Percentiles rank a stretch among this genome's conserved stretches.
These are phyloP conservation scores for Stegodyphus dumicola DNA, from an alignment of 1,140 invertebrate genomes.

Conservation along the genomic window DNA sequence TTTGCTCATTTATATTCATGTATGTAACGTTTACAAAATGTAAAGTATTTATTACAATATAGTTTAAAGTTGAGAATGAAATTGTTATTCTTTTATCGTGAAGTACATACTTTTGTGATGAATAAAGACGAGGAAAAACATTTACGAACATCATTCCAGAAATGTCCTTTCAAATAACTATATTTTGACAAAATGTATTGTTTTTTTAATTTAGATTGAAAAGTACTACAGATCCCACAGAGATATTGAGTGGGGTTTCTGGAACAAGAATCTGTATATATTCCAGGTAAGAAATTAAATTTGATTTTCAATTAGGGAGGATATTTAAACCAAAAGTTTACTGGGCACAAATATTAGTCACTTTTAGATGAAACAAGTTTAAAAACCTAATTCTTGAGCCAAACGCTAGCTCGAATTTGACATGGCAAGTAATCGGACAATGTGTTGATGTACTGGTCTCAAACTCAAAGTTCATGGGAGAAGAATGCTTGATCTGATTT, in stretches of 20 bases:
- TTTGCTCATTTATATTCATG: too few relatives aligned
- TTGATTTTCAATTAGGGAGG: neutral
- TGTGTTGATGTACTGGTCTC: too few relatives aligned
- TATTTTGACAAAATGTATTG: neutral
- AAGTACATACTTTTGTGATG: neutral
- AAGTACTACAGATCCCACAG: slow-evolving; percentile 35
- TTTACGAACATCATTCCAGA: neutral
- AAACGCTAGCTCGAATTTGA: neutral
- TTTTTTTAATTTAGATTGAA: slow-evolving; percentile 19
- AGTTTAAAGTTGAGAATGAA: too few relatives aligned
- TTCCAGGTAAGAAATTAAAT: slow-evolving; percentile 30
- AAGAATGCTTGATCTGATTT: too few relatives aligned
- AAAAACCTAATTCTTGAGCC: neutral
- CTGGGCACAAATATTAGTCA: neutral
- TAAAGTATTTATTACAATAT: too few relatives aligned
- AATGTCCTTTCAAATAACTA: neutral
- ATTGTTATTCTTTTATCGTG: too few relatives aligned
- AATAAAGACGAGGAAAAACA: neutral
- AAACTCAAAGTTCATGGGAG: too few relatives aligned
- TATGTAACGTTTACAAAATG: too few relatives aligned
- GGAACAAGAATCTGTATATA: slow-evolving; percentile 37
- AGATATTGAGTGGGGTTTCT: slow-evolving; percentile 63
- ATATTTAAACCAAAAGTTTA: neutral
- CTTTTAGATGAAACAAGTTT: neutral
- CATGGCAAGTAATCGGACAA: too few relatives aligned